Evolutionary conservation across 2,888 invertebrate species (phyloP).

Genomic region (Drosophila mettleri): DNA sequence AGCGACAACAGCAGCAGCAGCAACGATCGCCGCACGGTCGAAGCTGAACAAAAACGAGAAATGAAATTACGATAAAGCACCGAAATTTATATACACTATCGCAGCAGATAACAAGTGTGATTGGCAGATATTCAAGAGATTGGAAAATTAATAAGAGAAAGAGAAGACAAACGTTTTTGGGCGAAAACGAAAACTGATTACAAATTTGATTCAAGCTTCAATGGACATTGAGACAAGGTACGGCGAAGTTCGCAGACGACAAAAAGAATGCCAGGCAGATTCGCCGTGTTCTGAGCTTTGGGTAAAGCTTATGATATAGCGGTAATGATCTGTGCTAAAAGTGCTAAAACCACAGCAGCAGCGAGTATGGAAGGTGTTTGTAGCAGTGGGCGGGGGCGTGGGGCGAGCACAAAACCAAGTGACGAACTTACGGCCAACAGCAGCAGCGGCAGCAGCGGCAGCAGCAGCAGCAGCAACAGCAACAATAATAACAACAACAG

Average conservation of each 20-base stretch:
- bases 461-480: conserved; percentile 50
- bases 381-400: conserved; percentile 35
- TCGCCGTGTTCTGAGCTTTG: conserved; percentile 43
- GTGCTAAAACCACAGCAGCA: conserved; percentile 49
- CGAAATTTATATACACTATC: conserved; percentile 45
- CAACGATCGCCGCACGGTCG: conserved; percentile 75
- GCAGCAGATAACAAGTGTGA: conserved; percentile 16
- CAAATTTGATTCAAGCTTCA: not conserved
- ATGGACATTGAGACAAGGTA: conserved; percentile 2
- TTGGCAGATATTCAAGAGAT: conserved; percentile 5
- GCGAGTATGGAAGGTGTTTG: conserved; percentile 59
- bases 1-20: conserved; percentile 63
- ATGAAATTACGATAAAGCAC: conserved; percentile 18
- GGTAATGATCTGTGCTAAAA: conserved; percentile 46
- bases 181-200: not conserved
- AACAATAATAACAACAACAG: conserved; percentile 55
- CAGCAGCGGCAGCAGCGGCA: conserved; percentile 47
- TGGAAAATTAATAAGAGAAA: not conserved
- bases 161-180: not conserved
- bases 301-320: conserved; percentile 49
- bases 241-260: conserved; percentile 11
- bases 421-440: conserved; percentile 80
- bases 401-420: conserved; percentile 69
- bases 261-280: conserved; percentile 6
- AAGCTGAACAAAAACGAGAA: conserved; percentile 56